phyloP scores from a whole-genome alignment of 2,888 invertebrate species.

The Diadegma fenestrale region DNA sequence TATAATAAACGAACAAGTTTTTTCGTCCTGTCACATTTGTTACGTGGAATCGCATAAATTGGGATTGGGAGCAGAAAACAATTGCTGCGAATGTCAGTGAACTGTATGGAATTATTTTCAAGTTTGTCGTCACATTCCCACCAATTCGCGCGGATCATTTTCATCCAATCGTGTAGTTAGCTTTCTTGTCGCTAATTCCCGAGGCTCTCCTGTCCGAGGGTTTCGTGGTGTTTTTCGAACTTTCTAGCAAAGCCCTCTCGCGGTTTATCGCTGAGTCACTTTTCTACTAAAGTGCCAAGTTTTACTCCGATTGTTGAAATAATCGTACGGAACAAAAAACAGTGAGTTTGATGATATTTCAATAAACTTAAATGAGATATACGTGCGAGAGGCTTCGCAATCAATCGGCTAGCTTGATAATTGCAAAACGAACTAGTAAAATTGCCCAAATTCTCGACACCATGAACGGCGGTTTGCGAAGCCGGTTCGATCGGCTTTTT shows the following conservation, averaged over 20 bases:
- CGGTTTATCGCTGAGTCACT: conserved; percentile 24
- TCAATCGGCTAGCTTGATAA: neutral
- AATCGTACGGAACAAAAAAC: conserved; percentile 1
- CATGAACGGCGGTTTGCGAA: neutral
- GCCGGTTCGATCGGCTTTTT: conserved; percentile 42
- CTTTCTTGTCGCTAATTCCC: neutral
- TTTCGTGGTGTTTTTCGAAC: neutral
- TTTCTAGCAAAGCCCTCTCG: conserved; percentile 12
- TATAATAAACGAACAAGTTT: neutral
- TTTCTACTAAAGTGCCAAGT: conserved; percentile 5
- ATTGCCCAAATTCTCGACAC: neutral
- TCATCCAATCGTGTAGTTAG: neutral
- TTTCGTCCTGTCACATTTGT: neutral
- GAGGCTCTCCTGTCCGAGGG: neutral
- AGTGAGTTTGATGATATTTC: neutral
- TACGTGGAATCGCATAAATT: neutral
- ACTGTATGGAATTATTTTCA: neutral
- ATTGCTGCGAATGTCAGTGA: neutral
- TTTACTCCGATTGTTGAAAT: neutral
- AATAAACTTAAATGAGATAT: neutral
- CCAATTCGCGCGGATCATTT: neutral
- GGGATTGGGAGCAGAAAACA: neutral
- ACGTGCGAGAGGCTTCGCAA: neutral
- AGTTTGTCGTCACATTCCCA: neutral
- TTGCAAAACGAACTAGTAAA: neutral